Evolutionary conservation across 2,888 invertebrate genomes (phyloP), one percentile per base, ranked within the genome.

Genomic region (Galerucella calmariensis): DNA sequence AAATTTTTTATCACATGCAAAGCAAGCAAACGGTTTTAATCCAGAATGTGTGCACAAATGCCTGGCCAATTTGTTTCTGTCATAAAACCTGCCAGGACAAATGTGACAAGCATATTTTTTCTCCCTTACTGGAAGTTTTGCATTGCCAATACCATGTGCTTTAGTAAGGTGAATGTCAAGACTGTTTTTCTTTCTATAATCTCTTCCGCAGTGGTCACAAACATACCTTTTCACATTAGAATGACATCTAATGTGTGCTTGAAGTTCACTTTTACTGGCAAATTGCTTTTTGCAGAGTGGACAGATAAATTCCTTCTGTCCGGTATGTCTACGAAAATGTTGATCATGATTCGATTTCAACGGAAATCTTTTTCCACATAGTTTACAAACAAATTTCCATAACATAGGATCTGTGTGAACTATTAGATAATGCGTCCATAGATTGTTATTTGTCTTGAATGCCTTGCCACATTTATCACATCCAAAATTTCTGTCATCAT

Each of bases 181-280:
- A 62, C 72, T 78, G 11, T 81, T 73, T 77, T 89, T 82, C 0
- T 89, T 89, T 77, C 87, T 88, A 81, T 90, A 90, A 80, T 89
- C 90, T 73, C 87, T 87, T 56, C 86, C 86, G 79, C 90, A 91
- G 78, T 89, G 88, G 12, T 87, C 84, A 80, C 90, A 91, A 69
- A 81, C 81, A 65, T 79, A 81, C 1, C 75, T 77, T 58, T 80
- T 79, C 24, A 81, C 81, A 66, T 82, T 82, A 24, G 83, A 83
- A 69, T 84, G 84, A 16, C 79, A 79, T 16, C 75, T 75, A 11
- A 81, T 73, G 73, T 84, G 84, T 59, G 80, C 81, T 51, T 79
- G 77, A 69, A 84, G 62, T 72, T 84, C 84, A 56, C 81, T 80
- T 48, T 79, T 79, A 66, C 80, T 82, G 2, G 82, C 78, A 67